These are phyloP conservation scores for Metallyticus violacea DNA, from an alignment of 2,888 invertebrate species.

Conservation along the genomic window DNA sequence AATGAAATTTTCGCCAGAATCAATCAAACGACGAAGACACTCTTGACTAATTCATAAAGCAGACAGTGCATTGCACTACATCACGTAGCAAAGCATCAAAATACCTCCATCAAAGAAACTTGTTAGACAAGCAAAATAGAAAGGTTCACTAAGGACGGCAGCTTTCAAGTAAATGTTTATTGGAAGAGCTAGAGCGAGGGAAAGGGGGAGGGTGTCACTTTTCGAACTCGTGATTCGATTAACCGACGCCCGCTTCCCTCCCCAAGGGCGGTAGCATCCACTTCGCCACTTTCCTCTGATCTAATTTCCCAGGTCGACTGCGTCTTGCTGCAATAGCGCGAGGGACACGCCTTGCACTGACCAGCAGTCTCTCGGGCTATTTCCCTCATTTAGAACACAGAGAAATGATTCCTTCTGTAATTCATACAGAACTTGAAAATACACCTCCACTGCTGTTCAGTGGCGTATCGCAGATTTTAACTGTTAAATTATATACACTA, in stretches of 20 bases:
- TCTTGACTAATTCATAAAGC: too few relatives aligned
- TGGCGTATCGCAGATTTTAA: too few relatives aligned
- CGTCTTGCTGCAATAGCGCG: background rate
- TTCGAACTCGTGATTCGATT: conserved; percentile 5
- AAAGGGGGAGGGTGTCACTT: background rate
- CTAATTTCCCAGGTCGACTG: background rate
- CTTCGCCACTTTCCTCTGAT: background rate
- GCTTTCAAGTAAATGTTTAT: background rate
- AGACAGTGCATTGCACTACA: too few relatives aligned
- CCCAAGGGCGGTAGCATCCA: background rate
- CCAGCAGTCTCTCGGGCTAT: background rate
- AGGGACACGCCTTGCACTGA: background rate
- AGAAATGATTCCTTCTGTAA: too few relatives aligned
- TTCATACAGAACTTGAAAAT: too few relatives aligned
- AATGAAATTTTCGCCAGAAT: too few relatives aligned
- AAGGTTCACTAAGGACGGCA: background rate
- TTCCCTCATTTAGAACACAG: too few relatives aligned
- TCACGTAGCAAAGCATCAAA: too few relatives aligned
- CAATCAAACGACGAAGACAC: too few relatives aligned
- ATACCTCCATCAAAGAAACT: background rate
- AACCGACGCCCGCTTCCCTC: background rate
- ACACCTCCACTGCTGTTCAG: background rate
- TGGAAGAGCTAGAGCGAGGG: background rate
- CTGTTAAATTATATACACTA: too few relatives aligned
- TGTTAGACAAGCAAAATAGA: background rate